phyloP scores from a whole-genome alignment of 2,797 vertebrate species.

The Hippopotamyrus pictus region DNA sequence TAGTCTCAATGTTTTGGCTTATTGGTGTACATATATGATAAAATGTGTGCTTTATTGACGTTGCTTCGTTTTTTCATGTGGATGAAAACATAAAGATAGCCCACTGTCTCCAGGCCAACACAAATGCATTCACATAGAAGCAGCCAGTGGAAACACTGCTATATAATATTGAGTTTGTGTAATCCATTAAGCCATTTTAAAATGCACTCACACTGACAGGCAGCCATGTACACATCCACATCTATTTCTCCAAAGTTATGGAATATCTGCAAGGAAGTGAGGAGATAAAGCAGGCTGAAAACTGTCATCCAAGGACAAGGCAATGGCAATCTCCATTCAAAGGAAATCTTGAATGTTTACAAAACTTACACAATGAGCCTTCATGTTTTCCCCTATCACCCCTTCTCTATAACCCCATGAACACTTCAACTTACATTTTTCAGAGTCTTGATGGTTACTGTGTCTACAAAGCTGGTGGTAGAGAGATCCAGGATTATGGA shows the following conservation, averaged over 20 bases:
- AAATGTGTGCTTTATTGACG: not conserved
- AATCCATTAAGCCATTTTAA: not conserved
- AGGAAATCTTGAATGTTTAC: not conserved
- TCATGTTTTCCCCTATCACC: not conserved
- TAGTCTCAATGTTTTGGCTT: not conserved
- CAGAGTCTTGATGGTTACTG: conserved; percentile 59
- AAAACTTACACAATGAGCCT: not conserved
- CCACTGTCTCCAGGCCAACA: not conserved
- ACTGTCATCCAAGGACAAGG: not conserved
- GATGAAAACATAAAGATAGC: not conserved
- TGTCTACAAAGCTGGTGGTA: conserved; percentile 74
- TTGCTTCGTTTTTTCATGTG: not conserved
- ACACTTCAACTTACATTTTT: conserved; percentile 54
- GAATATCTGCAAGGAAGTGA: conserved; percentile 72
- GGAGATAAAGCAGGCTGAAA: not conserved
- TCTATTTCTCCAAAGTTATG: conserved; percentile 84
- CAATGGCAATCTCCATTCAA: not conserved
- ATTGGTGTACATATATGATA: not conserved
- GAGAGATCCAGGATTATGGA: conserved; percentile 81
- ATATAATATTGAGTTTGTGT: not conserved
- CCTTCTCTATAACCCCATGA: not conserved
- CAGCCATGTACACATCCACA: conserved; percentile 76
- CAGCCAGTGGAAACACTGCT: not conserved
- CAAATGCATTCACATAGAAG: not conserved
- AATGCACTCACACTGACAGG: conserved; percentile 72